phyloP scores from a whole-genome alignment of 2,888 invertebrate species.

The Osmoderma eremita region DNA sequence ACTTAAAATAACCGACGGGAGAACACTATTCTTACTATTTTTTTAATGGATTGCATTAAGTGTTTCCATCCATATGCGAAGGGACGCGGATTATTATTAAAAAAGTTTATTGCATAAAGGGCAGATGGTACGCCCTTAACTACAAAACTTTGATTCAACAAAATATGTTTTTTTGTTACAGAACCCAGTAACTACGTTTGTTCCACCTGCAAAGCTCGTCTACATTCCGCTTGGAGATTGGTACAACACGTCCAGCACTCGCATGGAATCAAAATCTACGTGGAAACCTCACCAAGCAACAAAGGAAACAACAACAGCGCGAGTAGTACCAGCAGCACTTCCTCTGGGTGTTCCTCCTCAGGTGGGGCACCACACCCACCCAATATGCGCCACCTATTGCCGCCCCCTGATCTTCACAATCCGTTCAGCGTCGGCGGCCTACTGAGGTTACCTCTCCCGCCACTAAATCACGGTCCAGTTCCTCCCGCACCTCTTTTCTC shows the following conservation, averaged over 20 bases:
- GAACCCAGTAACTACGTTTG: slow-evolving; percentile 96
- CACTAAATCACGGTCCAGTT: slow-evolving; percentile 75
- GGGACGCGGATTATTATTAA: not conserved
- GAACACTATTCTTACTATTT: too few relatives aligned
- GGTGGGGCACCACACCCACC: slow-evolving; percentile 67
- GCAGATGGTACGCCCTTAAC: too few relatives aligned
- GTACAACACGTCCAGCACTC: slow-evolving; percentile 95
- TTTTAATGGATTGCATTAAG: too few relatives aligned
- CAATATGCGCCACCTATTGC: slow-evolving; percentile 72
- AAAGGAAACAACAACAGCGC: slow-evolving; percentile 53
- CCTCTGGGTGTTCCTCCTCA: slow-evolving; percentile 65
- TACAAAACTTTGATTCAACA: too few relatives aligned
- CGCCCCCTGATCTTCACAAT: slow-evolving; percentile 79
- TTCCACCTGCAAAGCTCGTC: slow-evolving; percentile 90
- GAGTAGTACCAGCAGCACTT: slow-evolving; percentile 59
- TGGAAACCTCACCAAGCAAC: slow-evolving; percentile 69
- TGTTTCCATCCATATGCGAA: not conserved
- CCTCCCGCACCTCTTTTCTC: slow-evolving; percentile 80
- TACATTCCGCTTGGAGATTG: slow-evolving; percentile 94
- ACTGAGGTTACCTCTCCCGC: slow-evolving; percentile 80
- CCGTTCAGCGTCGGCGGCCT: slow-evolving; percentile 79
- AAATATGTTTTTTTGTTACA: slow-evolving; percentile 72
- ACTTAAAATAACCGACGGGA: slow-evolving; percentile 11
- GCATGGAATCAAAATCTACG: slow-evolving; percentile 94
- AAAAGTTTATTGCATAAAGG: too few relatives aligned